Evolutionary conservation across 2,113 vertebrate genomes (phyloP).

Genomic region (Capreolus pygargus): DNA sequence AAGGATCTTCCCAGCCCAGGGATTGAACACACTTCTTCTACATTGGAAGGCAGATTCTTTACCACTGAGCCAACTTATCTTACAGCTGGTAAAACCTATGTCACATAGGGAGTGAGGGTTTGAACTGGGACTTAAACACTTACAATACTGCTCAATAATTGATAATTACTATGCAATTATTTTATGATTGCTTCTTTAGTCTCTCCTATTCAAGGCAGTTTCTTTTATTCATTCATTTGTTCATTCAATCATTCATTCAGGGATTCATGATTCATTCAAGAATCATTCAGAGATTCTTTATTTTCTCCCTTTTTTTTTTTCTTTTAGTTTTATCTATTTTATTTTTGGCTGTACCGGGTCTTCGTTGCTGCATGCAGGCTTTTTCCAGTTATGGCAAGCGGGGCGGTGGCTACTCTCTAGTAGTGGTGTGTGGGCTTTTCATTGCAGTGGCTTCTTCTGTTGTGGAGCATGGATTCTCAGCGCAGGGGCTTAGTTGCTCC

Average conservation of each 20-base stretch:
- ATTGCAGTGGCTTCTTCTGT: background rate
- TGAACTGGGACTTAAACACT: background rate
- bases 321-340: background rate
- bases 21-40: background rate
- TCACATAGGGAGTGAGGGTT: too few relatives aligned
- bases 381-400: background rate
- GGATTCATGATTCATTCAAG: background rate
- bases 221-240: background rate
- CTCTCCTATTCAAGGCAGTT: accelerated
- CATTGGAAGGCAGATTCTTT: background rate
- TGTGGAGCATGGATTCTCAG: background rate
- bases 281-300: background rate
- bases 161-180: accelerated
- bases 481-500: background rate
- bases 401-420: background rate
- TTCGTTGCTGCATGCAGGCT: background rate
- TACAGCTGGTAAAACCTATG: too few relatives aligned
- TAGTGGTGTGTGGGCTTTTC: background rate
- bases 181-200: background rate
- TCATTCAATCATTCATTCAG: background rate
- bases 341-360: background rate
- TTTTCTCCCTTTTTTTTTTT: background rate
- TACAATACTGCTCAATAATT: accelerated
- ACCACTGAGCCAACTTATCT: background rate
- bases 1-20: background rate